Percentiles rank a stretch among this genome's conserved stretches.
phyloP scores from a whole-genome alignment of 2,888 invertebrate species.

The Lamproptera curius region DNA sequence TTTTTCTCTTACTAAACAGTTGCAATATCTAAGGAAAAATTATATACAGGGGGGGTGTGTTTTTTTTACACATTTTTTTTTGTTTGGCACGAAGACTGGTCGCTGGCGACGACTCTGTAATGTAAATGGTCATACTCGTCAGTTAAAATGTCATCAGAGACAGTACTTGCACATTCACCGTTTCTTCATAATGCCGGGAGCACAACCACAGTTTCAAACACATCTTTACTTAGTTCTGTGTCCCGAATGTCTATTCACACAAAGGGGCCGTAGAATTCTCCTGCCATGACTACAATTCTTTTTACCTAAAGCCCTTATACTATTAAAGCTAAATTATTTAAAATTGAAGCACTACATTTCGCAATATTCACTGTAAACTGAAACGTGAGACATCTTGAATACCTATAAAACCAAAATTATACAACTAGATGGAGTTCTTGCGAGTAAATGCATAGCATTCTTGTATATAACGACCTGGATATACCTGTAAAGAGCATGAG shows the following conservation, averaged over 20 bases:
- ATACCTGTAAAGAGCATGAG: slow-evolving; percentile 27
- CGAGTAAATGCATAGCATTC: not conserved
- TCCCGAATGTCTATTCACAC: slow-evolving; percentile 25
- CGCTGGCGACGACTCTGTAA: slow-evolving; percentile 61
- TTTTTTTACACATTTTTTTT: slow-evolving; percentile 23
- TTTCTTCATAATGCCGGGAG: slow-evolving; percentile 41
- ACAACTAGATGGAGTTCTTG: not conserved
- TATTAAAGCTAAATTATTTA: not conserved
- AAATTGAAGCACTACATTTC: not conserved
- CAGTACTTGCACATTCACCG: slow-evolving; percentile 34
- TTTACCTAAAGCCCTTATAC: not conserved
- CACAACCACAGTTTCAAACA: slow-evolving; percentile 43
- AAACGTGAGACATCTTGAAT: not conserved
- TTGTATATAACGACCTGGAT: slow-evolving; percentile 7
- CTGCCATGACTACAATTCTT: slow-evolving; percentile 1
- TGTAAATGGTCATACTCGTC: slow-evolving; percentile 66
- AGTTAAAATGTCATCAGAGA: slow-evolving; percentile 40
- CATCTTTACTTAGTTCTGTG: slow-evolving; percentile 25
- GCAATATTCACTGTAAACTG: not conserved
- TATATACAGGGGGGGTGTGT: slow-evolving; percentile 14
- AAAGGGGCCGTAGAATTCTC: slow-evolving; percentile 19
- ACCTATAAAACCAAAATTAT: slow-evolving; percentile 2
- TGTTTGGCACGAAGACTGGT: slow-evolving; percentile 58
- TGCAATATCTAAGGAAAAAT: not conserved
- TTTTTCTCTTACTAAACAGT: not conserved